These are phyloP conservation scores for Oscheius sp. DNA, from an alignment of 2,888 invertebrate genomes.

Conservation along the genomic window DNA sequence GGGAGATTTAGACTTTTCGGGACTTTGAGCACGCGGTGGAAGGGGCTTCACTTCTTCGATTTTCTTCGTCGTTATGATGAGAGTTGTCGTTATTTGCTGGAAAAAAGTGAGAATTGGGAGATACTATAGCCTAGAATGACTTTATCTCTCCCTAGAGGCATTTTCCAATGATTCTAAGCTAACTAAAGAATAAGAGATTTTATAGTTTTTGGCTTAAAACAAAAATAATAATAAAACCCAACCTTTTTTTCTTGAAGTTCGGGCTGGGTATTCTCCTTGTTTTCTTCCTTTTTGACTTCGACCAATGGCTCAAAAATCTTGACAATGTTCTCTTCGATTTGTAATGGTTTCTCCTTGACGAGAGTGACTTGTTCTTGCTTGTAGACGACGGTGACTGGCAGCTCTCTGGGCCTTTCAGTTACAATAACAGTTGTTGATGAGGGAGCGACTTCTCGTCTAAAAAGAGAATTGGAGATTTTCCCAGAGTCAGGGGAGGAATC, in stretches of 20 bases:
- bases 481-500: neutral
- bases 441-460: constrained; percentile 10
- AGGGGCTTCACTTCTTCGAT: neutral
- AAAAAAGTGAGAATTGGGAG: too few species aligned
- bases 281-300: constrained; percentile 3
- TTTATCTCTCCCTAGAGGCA: neutral
- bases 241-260: neutral
- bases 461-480: too few species aligned
- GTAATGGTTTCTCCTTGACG: neutral
- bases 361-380: neutral
- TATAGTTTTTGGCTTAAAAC: too few species aligned
- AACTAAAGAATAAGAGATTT: too few species aligned
- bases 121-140: too few species aligned
- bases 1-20: constrained; percentile 25
- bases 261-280: constrained; percentile 17
- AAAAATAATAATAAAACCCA: too few species aligned
- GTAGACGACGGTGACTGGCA: constrained; percentile 19
- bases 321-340: neutral
- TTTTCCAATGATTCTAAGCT: neutral
- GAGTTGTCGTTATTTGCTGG: constrained; percentile 9
- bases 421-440: constrained; percentile 15
- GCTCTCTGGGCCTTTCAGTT: constrained; percentile 17
- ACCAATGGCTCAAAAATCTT: neutral
- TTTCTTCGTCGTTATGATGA: constrained; percentile 1
- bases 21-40: constrained; percentile 10